Conservation (phyloP, 2,797 vertebrate genomes). For the Rhabdophis nuchalis region DNA sequence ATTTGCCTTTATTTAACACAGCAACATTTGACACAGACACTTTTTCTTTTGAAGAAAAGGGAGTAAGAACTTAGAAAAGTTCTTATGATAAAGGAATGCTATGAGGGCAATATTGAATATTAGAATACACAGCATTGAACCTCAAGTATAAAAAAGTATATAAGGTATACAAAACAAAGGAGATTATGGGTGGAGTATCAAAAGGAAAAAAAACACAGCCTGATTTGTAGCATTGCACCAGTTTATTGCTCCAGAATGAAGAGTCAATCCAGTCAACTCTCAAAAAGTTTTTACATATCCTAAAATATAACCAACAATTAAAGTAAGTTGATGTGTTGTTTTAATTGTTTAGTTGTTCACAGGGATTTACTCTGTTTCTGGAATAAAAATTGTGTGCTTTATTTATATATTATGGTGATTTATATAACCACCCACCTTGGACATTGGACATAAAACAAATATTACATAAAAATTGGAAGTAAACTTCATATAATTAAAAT, state of each 20-base stretch:
- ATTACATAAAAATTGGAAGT: background rate
- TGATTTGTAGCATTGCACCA: background rate
- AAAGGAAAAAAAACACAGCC: background rate
- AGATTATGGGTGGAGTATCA: background rate
- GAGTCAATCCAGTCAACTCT: background rate
- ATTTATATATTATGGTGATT: background rate
- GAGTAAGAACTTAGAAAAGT: conserved; percentile 15
- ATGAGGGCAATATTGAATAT: conserved; percentile 28
- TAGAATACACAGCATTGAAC: background rate
- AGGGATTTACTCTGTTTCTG: background rate
- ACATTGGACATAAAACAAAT: background rate
- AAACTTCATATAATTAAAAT: background rate
- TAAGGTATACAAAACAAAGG: background rate
- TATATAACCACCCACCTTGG: background rate
- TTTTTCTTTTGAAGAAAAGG: conserved; percentile 29
- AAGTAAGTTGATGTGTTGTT: background rate
- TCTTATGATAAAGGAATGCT: background rate
- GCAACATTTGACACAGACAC: conserved; percentile 21
- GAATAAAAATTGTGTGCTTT: background rate
- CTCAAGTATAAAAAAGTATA: background rate
- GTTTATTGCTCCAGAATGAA: background rate
- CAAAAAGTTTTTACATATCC: background rate
- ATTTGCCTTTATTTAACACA: conserved; percentile 42
- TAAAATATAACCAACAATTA: background rate
- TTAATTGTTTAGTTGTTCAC: background rate